Conservation (phyloP, 2,113 vertebrate genomes). For the Alligator mississippiensis region DNA sequence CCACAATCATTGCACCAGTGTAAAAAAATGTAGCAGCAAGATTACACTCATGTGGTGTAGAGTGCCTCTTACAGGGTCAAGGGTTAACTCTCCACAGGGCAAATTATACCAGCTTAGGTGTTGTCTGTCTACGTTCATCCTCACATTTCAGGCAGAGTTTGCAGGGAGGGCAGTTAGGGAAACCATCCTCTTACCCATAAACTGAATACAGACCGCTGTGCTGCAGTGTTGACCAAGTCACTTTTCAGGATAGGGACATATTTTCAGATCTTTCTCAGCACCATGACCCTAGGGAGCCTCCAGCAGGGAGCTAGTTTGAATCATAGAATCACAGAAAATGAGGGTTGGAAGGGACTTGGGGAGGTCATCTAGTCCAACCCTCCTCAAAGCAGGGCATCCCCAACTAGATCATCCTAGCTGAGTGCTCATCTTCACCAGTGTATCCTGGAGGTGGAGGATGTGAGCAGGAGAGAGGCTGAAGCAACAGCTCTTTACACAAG, state of each 20-base stretch:
- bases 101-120: no score
- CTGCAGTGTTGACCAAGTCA: background rate
- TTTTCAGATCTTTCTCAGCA: background rate
- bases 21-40: no score
- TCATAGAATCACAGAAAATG: no score
- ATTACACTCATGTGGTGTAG: no score
- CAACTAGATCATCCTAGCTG: background rate
- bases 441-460: background rate
- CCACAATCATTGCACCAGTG: no score
- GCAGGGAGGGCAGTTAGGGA: background rate
- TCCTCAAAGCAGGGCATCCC: no score
- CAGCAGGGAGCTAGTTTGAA: background rate
- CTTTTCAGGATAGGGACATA: background rate
- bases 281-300: background rate
- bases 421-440: background rate
- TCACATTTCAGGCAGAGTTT: background rate
- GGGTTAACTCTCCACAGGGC: no score
- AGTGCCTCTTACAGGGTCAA: no score
- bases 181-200: background rate
- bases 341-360: no score
- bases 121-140: background rate
- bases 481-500: background rate
- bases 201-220: background rate
- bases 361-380: no score
- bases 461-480: background rate